Percentiles rank a stretch among this genome's conserved stretches.
Conservation (phyloP, 2,888 invertebrate genomes). For the Zonitis immaculata region DNA sequence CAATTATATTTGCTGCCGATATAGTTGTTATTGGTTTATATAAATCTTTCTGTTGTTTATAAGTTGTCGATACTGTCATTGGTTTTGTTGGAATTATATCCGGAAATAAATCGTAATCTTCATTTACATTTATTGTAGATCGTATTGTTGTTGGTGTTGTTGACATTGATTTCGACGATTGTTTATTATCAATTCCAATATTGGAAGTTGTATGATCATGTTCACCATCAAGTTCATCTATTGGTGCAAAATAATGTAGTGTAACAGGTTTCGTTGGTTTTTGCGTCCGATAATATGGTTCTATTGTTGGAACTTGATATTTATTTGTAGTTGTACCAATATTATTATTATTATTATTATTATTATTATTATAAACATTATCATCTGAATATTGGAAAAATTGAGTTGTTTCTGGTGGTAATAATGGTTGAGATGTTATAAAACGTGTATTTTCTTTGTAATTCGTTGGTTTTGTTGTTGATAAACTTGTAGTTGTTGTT, state of each 20-base stretch:
- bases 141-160: slow-evolving; percentile 9
- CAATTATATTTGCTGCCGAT: not conserved
- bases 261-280: slow-evolving; percentile 16
- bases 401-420: slow-evolving; percentile 3
- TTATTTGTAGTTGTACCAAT: not conserved
- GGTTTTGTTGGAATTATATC: not conserved
- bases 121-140: slow-evolving; percentile 6
- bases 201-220: too few relatives aligned
- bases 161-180: not conserved
- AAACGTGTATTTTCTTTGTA: not conserved
- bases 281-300: not conserved
- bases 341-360: not conserved
- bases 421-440: not conserved
- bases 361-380: not conserved
- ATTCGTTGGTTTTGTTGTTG: slow-evolving; percentile 9
- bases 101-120: slow-evolving; percentile 13
- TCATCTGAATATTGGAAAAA: not conserved
- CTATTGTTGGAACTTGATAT: slow-evolving; percentile 4
- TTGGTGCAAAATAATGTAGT: slow-evolving; percentile 32
- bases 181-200: slow-evolving; percentile 1
- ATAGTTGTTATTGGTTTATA: not conserved
- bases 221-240: too few relatives aligned
- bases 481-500: slow-evolving; percentile 4
- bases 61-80: not conserved
- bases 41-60: slow-evolving; percentile 3